Evolutionary conservation across 2,888 invertebrate species (phyloP), one percentile per base, ranked within the genome.

Genomic region (Lomographa bimaculata): DNA sequence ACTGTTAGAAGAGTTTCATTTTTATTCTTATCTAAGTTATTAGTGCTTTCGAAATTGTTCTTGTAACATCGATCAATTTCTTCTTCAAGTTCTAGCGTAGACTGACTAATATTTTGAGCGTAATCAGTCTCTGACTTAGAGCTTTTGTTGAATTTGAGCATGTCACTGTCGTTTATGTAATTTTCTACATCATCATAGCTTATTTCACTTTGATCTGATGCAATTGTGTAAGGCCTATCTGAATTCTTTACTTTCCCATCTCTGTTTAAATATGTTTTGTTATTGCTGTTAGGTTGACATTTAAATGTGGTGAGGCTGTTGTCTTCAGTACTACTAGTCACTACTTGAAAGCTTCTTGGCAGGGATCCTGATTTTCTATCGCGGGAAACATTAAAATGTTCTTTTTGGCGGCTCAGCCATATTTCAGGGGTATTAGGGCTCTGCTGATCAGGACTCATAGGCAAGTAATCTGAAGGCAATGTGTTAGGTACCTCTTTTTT

Each of bases 281-380:
- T 85, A 43, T 77, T 87, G 45, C 77, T 67, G 63, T 79, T 80
- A 43, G 83, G 79, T 70, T 83, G 81, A 69, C 73, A 81, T 79
- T 84, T 84, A 65, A 81, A 80, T 7, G 80, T 73, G 28, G 66
- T 82, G 36, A 76, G 65, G 46, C 78, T 79, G 27, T 60, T 76
- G 11, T 90, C 89, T 19, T 90, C 89, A 52, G 83, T 90, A 33
- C 86, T 89, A 55, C 90, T 90, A 1, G 92, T 89, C 23, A 90
- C 82, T 12, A 93, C 90, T 76, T 95, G 95, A 59, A 95, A 95
- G 60, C 95, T 95, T 56, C 95, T 89, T 0, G 95, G 95, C 35
- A 95, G 72, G 0, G 95, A 95, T 9, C 95, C 95, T 6, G 94
- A 93, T 71, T 95, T 95, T 64, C 92, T 91, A 33, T 90, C 89